Conservation (phyloP, 2,888 invertebrate species). For the Podabrus alpinus region DNA sequence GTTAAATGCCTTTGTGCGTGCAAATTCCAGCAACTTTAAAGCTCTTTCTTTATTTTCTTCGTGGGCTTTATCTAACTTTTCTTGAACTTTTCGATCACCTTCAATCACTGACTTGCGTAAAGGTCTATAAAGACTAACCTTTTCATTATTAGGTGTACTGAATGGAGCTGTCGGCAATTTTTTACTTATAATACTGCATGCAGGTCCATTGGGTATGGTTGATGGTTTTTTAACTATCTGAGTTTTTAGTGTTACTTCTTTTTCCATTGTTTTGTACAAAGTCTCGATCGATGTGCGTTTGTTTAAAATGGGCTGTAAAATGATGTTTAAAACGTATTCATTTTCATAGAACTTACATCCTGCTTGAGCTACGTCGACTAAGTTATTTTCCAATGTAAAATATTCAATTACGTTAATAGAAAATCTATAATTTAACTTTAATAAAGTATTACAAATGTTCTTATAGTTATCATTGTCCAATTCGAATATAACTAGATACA, state of each 20-base stretch:
- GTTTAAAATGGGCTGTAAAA: conserved; percentile 57
- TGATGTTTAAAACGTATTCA: conserved; percentile 58
- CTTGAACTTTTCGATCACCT: conserved; percentile 24
- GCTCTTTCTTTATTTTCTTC: conserved; percentile 40
- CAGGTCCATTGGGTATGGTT: conserved; percentile 40
- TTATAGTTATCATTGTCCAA: conserved; percentile 40
- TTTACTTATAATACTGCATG: conserved; percentile 24
- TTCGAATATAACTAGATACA: conserved; percentile 44
- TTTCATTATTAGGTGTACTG: conserved; percentile 30
- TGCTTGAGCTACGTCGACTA: conserved; percentile 56
- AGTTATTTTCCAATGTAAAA: conserved; percentile 56
- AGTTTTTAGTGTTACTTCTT: conserved; percentile 12
- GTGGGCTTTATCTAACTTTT: conserved; percentile 35
- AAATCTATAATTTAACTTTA: conserved; percentile 31
- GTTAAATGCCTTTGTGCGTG: conserved; percentile 37
- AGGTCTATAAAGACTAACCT: conserved; percentile 27
- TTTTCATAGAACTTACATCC: conserved; percentile 59
- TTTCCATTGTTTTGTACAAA: conserved; percentile 27
- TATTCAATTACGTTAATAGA: conserved; percentile 51
- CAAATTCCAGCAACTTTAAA: conserved; percentile 38
- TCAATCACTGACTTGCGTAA: conserved; percentile 39
- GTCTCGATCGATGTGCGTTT: conserved; percentile 39
- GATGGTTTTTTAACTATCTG: conserved; percentile 14
- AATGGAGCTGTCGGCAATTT: conserved; percentile 17
- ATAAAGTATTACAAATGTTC: conserved; percentile 36